A percentile compares a stretch with the other conserved stretches of the same genome.
Conservation (phyloP, 2,113 vertebrate genomes). For the Pelusios castaneus region DNA sequence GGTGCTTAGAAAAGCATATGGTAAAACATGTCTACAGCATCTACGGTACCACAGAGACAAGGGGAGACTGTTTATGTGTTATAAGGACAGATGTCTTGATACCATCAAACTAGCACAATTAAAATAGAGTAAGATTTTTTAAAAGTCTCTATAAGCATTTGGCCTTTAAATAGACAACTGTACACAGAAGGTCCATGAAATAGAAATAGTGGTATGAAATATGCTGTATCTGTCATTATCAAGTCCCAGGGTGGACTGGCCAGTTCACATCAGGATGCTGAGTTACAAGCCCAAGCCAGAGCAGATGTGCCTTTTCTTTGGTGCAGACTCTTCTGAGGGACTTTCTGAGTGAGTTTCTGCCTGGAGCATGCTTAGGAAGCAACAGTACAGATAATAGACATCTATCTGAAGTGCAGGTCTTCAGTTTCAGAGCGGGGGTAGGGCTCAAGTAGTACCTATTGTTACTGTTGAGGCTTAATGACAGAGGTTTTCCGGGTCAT, state of each 20-base stretch:
- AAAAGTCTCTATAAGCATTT: not conserved
- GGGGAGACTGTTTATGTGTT: not conserved
- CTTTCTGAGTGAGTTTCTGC: not conserved
- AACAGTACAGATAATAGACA: not conserved
- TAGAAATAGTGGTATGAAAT: not conserved
- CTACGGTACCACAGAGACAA: not conserved
- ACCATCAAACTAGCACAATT: not conserved
- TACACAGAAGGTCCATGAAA: not conserved
- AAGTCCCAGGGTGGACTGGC: not conserved
- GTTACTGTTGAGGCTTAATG: not conserved
- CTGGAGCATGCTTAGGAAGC: not conserved
- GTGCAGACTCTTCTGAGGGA: not conserved
- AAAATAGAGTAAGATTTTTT: not conserved
- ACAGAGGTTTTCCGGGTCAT: not conserved
- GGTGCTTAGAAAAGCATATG: conserved; percentile 10
- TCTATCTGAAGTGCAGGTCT: not conserved
- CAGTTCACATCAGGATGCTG: not conserved
- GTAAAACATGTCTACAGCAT: not conserved
- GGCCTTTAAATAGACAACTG: not conserved
- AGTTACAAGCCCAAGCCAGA: not conserved
- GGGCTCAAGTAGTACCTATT: not conserved
- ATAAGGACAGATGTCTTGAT: not conserved
- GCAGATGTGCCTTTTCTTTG: not conserved
- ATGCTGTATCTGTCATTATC: rapidly evolving
- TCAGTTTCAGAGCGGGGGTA: not conserved